Conservation (phyloP, 2,113 vertebrate species). For the Hydropotes inermis region DNA sequence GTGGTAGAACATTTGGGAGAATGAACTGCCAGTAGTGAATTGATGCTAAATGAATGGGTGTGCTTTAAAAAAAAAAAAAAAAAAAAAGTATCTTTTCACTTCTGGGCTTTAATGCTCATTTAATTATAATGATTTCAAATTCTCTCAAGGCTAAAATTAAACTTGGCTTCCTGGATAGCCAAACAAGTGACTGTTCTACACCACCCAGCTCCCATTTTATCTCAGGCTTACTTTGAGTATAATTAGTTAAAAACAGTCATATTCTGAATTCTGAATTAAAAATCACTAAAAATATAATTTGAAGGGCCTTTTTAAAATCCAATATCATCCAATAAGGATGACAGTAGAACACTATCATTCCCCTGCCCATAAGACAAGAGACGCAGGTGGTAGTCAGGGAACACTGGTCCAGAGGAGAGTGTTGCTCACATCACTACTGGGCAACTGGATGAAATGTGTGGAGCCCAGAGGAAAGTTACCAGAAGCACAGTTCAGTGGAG, state of each 20-base stretch:
- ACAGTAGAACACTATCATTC: neutral
- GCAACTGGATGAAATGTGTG: neutral
- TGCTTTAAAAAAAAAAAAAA: neutral
- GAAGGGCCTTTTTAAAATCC: slow-evolving; percentile 39
- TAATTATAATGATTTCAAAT: slow-evolving; percentile 78
- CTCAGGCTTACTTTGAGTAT: slow-evolving; percentile 53
- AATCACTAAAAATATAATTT: slow-evolving; percentile 49
- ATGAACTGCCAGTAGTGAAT: slow-evolving; percentile 63
- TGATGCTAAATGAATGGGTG: slow-evolving; percentile 71
- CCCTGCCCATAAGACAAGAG: neutral
- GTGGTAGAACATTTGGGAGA: slow-evolving; percentile 59
- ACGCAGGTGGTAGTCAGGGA: neutral
- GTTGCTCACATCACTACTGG: neutral
- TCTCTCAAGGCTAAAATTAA: slow-evolving; percentile 71
- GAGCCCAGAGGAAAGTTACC: neutral
- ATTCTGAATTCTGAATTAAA: slow-evolving; percentile 52
- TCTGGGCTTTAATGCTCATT: slow-evolving; percentile 64
- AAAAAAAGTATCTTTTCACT: slow-evolving; percentile 59
- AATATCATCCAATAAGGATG: slow-evolving; percentile 39
- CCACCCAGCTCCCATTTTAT: slow-evolving; percentile 49
- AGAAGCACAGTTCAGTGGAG: neutral
- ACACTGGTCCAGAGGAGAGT: neutral
- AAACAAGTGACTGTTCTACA: slow-evolving; percentile 62
- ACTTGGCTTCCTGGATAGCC: slow-evolving; percentile 69
- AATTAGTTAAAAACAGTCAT: slow-evolving; percentile 64